Base-by-base conservation (phyloP, 2,113 vertebrate species). In the Globicephala melas region DNA sequence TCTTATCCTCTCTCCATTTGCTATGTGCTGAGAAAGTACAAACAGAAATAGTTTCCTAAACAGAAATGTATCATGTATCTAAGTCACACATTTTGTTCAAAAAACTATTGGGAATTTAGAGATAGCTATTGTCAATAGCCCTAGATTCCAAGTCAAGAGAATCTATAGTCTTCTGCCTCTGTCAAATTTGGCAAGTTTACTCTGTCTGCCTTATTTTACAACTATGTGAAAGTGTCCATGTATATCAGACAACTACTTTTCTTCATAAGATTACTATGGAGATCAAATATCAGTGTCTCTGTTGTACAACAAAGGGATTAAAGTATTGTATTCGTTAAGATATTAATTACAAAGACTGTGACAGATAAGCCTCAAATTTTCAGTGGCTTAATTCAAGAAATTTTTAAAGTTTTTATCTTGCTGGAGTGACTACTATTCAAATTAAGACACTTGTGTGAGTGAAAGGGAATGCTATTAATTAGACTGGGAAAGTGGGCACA, bases 231-330 rank as follows among this genome's bases (percentile, higher is more conserved):
- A 71, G 31, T 38, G 0, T 81, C 13, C 5, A 9, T 36, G 23
- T 2, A 11, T 36, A 91, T 38, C 36, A 63, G 25, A 60, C 74
- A 31, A 68, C 28, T 50, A 26, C 14, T 94, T 93, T 89, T 80
- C 28, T 80, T 91, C 15, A n/a, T 25, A 91, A 92, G 70, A 91
- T 96, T 84, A 21, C 84, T 44, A 91, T 25, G 62, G 87, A 71
- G 14, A 63, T 89, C 25, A 65, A 50, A 73, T 63, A 73, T 73
- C 38, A 41, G 4, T 60, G 76, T 93, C 13, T 77, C 44, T 53
- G 25, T 65, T 81, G 38, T 62, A 77, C 60, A 77, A 81, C 36
- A 2, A 94, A 76, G 28, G 53, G 17, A 20, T 58, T 65, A 17
- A 95, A 55, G 28, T 71, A 33, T 25, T 67, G 6, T 55, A 41